Evolutionary conservation across 2,113 vertebrate genomes (phyloP).

Genomic region (Nothoprocta pentlandii): DNA sequence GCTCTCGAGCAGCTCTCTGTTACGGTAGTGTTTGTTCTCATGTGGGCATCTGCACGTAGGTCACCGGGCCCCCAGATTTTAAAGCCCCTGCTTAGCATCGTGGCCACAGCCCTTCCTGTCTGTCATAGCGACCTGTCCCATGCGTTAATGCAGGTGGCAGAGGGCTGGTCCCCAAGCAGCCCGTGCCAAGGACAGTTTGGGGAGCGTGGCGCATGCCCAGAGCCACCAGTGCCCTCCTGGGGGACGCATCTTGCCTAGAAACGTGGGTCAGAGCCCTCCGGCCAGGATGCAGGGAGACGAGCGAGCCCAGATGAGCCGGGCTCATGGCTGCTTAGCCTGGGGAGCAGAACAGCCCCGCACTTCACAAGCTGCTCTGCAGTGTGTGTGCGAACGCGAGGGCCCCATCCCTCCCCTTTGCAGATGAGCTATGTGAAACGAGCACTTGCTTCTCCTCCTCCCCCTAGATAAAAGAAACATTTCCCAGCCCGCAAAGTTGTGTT

Average conservation of each 20-base stretch:
- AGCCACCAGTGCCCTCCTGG: neutral
- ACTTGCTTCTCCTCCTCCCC: neutral
- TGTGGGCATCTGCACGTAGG: neutral
- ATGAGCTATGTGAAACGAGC: neutral
- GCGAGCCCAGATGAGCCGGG: neutral
- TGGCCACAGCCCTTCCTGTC: fast-evolving
- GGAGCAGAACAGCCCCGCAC: neutral
- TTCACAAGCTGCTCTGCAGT: neutral
- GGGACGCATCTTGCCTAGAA: neutral
- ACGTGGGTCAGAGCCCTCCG: neutral
- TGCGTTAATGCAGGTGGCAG: too few relatives aligned
- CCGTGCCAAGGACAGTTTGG: neutral
- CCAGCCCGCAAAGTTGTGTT: neutral
- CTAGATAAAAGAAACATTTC: neutral
- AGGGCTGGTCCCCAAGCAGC: neutral
- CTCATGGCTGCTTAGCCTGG: fast-evolving
- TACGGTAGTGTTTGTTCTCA: neutral
- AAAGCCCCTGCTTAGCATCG: neutral
- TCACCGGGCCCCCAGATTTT: neutral
- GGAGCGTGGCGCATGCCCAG: too few relatives aligned
- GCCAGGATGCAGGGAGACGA: neutral
- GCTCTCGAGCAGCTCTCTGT: neutral
- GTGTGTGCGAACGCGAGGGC: fast-evolving
- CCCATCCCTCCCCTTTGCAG: neutral
- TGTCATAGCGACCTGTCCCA: neutral